Evolutionary conservation across 2,888 invertebrate genomes (phyloP), one percentile per base, ranked within the genome.

Genomic region (Acleris laterana): DNA sequence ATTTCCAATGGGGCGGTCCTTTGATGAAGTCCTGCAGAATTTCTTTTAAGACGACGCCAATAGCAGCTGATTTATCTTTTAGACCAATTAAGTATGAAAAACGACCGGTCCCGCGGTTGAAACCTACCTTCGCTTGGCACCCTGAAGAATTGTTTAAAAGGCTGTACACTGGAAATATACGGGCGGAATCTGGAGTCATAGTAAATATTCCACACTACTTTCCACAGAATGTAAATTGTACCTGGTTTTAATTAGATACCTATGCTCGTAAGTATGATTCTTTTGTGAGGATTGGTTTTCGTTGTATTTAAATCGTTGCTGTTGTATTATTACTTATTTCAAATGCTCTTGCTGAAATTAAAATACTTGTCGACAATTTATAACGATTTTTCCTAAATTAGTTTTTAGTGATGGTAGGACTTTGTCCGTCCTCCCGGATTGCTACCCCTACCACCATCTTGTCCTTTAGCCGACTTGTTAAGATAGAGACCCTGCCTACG

Each of bases 1-100:
- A 83, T 69, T 71, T 89, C 42, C 82, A 87, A 19, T 78, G 77
- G 68, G 90, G 87, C 50, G 89, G 89, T 19, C 60, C 71, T 63
- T 70, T 89, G 13, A 74, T 78, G 7, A 80, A 76, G 22, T 78
- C 77, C 16, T 86, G 82, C 68, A 78, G 74, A 71, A 80, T 77
- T 2, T 52, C 77, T 44, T 90, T 85, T 68, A 88, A 77, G 71
- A 82, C 87, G 7, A 87, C 89, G 0, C 87, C 90, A 13, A 74
- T 81, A 7, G 78, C 78, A 55, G 63, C 71, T 1, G 74, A 77
- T 20, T 81, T 87, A 61, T 61, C 60, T n/a, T 72, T 74, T 16
- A 60, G 59, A 9, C 64, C 68, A n/a, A 66, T 60, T 25, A 17
- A 51, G 4, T 68, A 68, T 52, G 75, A 76, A 5, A 74, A 80